These are phyloP conservation scores for Drosophila leonis DNA, from an alignment of 2,888 invertebrate genomes.

Conservation along the genomic window DNA sequence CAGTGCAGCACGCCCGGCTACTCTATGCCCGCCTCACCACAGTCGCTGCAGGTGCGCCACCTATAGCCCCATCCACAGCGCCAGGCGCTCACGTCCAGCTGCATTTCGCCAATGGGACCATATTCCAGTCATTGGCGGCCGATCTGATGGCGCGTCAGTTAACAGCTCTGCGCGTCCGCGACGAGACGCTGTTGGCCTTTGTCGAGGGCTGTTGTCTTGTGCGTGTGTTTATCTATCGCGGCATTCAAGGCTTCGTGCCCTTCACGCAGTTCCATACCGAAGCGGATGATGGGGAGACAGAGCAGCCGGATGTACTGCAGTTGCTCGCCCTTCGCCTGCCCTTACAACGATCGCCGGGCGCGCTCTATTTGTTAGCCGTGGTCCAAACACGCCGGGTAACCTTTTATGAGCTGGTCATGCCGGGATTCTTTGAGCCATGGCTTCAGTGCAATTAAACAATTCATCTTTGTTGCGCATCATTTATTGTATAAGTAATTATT, in stretches of 20 bases:
- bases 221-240: slow-evolving; percentile 81
- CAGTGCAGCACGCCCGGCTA: slow-evolving; percentile 15
- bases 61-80: slow-evolving; percentile 69
- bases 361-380: slow-evolving; percentile 63
- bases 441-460: slow-evolving; percentile 39
- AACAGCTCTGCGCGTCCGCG: slow-evolving; percentile 82
- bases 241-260: slow-evolving; percentile 83
- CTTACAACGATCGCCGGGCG: slow-evolving; percentile 30
- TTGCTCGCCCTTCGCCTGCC: slow-evolving; percentile 62
- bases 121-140: slow-evolving; percentile 86
- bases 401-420: slow-evolving; percentile 77
- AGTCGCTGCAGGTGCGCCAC: slow-evolving; percentile 44
- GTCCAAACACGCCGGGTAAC: slow-evolving; percentile 52
- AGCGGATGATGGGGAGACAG: neutral
- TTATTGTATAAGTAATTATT: neutral
- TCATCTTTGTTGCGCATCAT: neutral
- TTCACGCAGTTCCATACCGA: slow-evolving; percentile 68
- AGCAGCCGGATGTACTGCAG: slow-evolving; percentile 45
- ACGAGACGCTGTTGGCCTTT: slow-evolving; percentile 86
- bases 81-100: slow-evolving; percentile 76
- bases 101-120: slow-evolving; percentile 84
- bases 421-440: slow-evolving; percentile 70
- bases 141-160: slow-evolving; percentile 86
- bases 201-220: slow-evolving; percentile 83
- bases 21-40: slow-evolving; percentile 67